Percentiles rank a stretch among this genome's conserved stretches.
These are phyloP conservation scores for Hippocampus abdominalis DNA, from an alignment of 2,113 vertebrate genomes.

Conservation along the genomic window DNA sequence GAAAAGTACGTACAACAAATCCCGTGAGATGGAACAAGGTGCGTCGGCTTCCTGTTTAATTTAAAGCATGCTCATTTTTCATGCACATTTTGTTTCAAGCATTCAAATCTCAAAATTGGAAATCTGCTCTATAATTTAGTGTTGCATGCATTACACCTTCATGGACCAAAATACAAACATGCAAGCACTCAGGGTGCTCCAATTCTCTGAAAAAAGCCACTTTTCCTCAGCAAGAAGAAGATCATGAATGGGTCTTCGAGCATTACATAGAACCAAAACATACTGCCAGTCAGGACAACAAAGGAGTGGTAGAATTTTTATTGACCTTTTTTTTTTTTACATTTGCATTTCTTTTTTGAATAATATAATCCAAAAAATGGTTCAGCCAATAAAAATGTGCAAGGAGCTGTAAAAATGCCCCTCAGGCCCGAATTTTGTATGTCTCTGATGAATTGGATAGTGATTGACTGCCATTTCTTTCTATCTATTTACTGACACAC, in stretches of 20 bases:
- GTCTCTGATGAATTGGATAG: no score
- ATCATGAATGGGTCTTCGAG: neutral
- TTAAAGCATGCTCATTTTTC: no score
- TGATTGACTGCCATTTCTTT: no score
- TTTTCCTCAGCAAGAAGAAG: neutral
- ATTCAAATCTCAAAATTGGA: no score
- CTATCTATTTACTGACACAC: no score
- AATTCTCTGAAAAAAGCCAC: neutral
- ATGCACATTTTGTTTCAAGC: no score
- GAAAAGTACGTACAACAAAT: constrained; percentile 36
- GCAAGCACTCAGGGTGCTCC: neutral
- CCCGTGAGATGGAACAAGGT: constrained; percentile 44
- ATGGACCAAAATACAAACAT: neutral
- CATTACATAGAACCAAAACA: neutral
- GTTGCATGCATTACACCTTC: neutral
- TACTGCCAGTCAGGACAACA: neutral
- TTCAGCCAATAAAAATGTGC: neutral
- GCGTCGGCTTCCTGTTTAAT: neutral
- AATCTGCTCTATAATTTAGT: neutral
- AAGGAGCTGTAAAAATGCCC: no score
- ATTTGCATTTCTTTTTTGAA: neutral
- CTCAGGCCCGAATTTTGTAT: no score
- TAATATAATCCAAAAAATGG: neutral
- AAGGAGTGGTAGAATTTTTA: neutral
- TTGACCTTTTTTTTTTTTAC: neutral